These are phyloP conservation scores for Drosophila peninsularis DNA, from an alignment of 2,888 invertebrate genomes.

Conservation along the genomic window DNA sequence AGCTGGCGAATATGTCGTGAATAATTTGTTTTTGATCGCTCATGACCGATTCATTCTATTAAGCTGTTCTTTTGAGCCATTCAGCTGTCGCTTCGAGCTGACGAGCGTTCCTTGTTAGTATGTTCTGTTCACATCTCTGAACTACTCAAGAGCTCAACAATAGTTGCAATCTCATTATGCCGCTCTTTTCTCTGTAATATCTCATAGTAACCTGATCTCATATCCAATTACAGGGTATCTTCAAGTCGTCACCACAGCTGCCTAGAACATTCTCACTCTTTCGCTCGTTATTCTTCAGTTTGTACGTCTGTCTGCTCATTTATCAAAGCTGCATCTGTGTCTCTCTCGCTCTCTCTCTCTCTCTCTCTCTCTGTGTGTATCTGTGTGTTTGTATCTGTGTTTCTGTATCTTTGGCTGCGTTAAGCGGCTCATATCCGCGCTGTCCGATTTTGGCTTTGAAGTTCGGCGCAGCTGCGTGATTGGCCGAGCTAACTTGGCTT, in stretches of 20 bases:
- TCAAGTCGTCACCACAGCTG: background rate
- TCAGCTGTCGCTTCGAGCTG: no score
- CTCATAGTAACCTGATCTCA: background rate
- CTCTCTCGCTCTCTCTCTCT: background rate
- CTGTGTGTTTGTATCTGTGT: constrained; percentile 31
- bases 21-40: background rate
- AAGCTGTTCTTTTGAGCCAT: background rate
- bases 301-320: constrained; percentile 81
- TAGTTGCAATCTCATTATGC: no score
- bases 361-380: constrained; percentile 29
- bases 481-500: constrained; percentile 69
- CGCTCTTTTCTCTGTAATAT: no score
- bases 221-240: background rate
- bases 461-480: constrained; percentile 83
- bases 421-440: constrained; percentile 77
- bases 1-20: background rate
- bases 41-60: background rate
- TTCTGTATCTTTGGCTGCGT: constrained; percentile 61
- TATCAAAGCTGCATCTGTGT: constrained; percentile 76
- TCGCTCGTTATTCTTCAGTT: constrained; percentile 80
- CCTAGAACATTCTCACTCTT: constrained; percentile 30
- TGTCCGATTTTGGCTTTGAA: constrained; percentile 81
- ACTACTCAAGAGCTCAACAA: no score
- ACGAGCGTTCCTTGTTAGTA: background rate
- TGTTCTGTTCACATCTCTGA: no score